Base-by-base conservation (phyloP, 2,888 invertebrate species). In the Nomada ferruginata region DNA sequence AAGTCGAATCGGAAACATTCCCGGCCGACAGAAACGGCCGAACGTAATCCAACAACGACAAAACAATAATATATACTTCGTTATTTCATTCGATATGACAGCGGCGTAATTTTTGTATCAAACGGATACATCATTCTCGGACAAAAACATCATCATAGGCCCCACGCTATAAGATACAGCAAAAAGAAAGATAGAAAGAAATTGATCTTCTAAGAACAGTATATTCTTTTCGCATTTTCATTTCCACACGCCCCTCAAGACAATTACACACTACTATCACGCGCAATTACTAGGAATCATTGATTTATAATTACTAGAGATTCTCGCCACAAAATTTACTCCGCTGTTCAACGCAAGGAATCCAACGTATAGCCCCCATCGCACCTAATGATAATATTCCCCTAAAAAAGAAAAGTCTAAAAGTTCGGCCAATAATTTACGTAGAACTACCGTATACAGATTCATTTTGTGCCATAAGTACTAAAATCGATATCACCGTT, bases 11-110 rank as follows among this genome's bases (percentile, higher is more conserved):
- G 80, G 78, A 53, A 69, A 70, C 66, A 52, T 57, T 44, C 23
- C 42, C 44, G 69, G 53, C 60, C 74, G 63, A 57, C 26, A 65
- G 61, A 50, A 72, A 52, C 83, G 76, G 81, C 78, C 76, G 42
- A 82, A 76, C 79, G 77, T 83, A 82, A 85, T 83, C 76, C 69
- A 76, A 83, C 82, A 79, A 81, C 36, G 87, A 89, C 78, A 83
- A 88, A 89, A 89, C 87, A 86, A 86, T 87, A 89, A 87, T 84
- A 87, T 88, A 85, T 79, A 73, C 72, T 69, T 83, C 71, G 53
- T 36, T 83, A 80, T 76, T 63, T 78, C 68, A 68, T 65, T 18
- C 77, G 83, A 83, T 78, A 77, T 64, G 75, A 82, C 85, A 79
- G 73, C 79, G 81, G 85, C 85, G 85, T 79, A 83, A 75, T 68